Base-by-base conservation (phyloP, 2,888 invertebrate species). In the Caenorhabditis sp. region DNA sequence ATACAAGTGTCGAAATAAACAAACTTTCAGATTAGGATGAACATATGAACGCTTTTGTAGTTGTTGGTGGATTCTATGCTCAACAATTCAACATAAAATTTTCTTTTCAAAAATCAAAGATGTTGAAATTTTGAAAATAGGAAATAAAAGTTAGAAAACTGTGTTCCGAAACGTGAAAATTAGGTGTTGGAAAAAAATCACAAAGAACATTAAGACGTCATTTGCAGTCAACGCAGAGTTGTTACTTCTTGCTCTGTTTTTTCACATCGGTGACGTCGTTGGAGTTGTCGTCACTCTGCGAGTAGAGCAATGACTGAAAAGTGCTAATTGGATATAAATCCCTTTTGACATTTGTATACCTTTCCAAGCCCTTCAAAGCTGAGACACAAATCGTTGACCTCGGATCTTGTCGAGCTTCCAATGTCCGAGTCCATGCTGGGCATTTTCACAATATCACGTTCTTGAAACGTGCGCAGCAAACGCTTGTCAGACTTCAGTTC, bases 361-460 rank as follows among this genome's bases (percentile, higher is more conserved):
- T 82, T 82, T 72, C 78, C 82, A 18, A 82, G 56, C 6, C 72
- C 77, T 22, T 78, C 78, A 40, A 82, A 71, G 32, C 78, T 58
- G 24, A 82, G 67, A 50, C 71, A 72, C n/a, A 82, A 60, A 50
- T 82, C 78, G 9, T 61, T 72, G 15, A 82, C 47, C 3, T 78
- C 82, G 4, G 61, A 44, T 11, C 44, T 32, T 8, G 18, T 13
- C 1, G 77, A 67, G 18, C 64, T 71, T 32, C 82, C 86, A 20
- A 82, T 80, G 58, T 86, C 86, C 2, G 86, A 86, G 15, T 84
- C 86, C 51, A 86, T 84, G 61, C 86, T 85, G 18, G 86, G 86
- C 86, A 86, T 86, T 44, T 83, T 83, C 24, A 86, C 47, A 37
- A 86, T 82, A 69, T 86, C 84, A 4, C 84, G 83, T 37, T 86